Base-by-base conservation (phyloP, 92 coral and sea anemone genomes). In the Palythoa heliodiscus region DNA sequence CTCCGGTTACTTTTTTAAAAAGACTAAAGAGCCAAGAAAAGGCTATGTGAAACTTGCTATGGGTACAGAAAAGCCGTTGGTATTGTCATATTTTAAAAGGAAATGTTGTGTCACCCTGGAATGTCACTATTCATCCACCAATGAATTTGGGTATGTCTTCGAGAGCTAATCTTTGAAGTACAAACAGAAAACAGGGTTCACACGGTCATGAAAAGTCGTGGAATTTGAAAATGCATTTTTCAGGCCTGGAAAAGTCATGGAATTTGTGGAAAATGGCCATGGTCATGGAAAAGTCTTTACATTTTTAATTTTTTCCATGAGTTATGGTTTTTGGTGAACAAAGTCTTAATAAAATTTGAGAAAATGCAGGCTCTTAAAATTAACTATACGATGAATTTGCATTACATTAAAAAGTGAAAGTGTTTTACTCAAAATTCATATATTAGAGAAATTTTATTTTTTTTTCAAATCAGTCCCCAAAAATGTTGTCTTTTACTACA, bases 11-110 rank as follows among this genome's bases (percentile, higher is more conserved):
- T 73, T 86, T 77, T 77, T 82, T 68, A 87, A 90, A 82, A 75
- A 43, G 70, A 74, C 85, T 20, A 86, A 76, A 63, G 88, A 83
- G 60, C 75, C 82, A 40, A 70, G 86, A 53, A 90, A 83, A 83
- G 90, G 90, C 38, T 57, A 83, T 7, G 63, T 76, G 50, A 80
- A 58, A 71, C 68, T 82, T 76, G 37, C 29, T 11, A 83, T 90
- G 63, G 75, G 16, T 25, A 54, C 12, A 73, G 90, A 75, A 53
- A 90, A 90, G 64, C 92, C 92, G 75, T 87, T 90, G 38, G 60
- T 66, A 40, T 72, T 82, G 70, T 73, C 79, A 55, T 82, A 90
- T 53, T 79, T 75, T 23, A 90, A 82, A 82, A 55, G 88, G 76
- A 75, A 87, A 64, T 66, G 82, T 71, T 70, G 86, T 52, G 43